Conservation (phyloP, 2,888 invertebrate genomes). For the Liopterus haemorrhoidalis region DNA sequence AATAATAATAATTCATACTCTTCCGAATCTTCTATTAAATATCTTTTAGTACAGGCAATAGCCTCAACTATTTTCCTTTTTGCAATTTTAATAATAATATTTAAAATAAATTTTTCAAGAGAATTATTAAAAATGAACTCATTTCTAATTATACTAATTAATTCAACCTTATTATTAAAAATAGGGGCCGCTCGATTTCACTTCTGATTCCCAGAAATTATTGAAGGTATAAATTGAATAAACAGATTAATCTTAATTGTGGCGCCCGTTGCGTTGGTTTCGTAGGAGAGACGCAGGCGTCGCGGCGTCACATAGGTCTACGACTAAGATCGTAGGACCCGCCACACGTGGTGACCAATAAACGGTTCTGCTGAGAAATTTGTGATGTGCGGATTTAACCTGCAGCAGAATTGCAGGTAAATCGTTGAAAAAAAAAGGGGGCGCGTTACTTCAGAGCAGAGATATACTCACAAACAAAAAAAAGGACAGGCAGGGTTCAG, state of each 20-base stretch:
- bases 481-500: too few relatives aligned
- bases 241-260: constrained; percentile 53
- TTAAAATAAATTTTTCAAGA: constrained; percentile 40
- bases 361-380: too few relatives aligned
- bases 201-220: constrained; percentile 56
- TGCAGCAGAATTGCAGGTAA: too few relatives aligned
- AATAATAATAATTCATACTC: constrained; percentile 48
- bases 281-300: too few relatives aligned
- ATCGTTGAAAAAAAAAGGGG: too few relatives aligned
- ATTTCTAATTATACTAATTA: constrained; percentile 31
- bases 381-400: too few relatives aligned
- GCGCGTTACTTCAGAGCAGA: too few relatives aligned
- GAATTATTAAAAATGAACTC: constrained; percentile 31
- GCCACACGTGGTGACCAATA: too few relatives aligned
- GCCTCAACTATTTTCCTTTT: constrained; percentile 53
- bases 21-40: constrained; percentile 55
- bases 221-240: constrained; percentile 54
- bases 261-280: too few relatives aligned
- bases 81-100: constrained; percentile 44
- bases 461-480: too few relatives aligned
- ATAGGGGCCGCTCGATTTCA: constrained; percentile 55
- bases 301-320: too few relatives aligned
- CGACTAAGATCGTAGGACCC: too few relatives aligned
- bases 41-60: constrained; percentile 55
- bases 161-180: constrained; percentile 49